A percentile compares a stretch with the other conserved stretches of the same genome.
Conservation (phyloP, 2,888 invertebrate species). For the Euproctis similis region DNA sequence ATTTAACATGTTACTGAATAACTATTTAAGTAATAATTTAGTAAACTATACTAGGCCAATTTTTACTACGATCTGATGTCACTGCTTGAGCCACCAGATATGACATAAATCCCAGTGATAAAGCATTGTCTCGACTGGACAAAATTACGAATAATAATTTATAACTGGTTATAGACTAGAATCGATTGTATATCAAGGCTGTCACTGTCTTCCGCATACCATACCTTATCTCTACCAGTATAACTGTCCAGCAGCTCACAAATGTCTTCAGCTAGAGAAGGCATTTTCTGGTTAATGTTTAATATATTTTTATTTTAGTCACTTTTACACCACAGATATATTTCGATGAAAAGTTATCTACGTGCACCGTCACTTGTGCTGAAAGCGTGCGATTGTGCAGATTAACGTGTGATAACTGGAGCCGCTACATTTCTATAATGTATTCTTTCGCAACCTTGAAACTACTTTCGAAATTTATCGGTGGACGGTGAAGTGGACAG, state of each 20-base stretch:
- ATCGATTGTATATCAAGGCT: constrained; percentile 40
- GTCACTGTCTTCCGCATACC: constrained; percentile 47
- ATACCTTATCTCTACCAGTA: constrained; percentile 90
- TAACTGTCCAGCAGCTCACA: constrained; percentile 86
- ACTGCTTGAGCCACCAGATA: no score
- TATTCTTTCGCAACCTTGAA: constrained; percentile 34
- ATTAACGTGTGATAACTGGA: constrained; percentile 39
- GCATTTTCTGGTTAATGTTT: no score
- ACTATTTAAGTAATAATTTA: no score
- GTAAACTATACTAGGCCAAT: no score
- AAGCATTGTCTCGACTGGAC: no score
- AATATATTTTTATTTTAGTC: constrained; percentile 6
- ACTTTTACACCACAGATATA: no score
- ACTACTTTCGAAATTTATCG: constrained; percentile 48
- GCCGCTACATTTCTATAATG: constrained; percentile 57
- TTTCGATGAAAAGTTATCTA: constrained; percentile 31
- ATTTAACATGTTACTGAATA: no score
- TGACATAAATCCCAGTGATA: no score
- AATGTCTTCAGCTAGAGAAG: constrained; percentile 70
- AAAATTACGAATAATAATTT: constrained; percentile 16
- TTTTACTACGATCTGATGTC: no score
- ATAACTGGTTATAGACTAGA: constrained; percentile 27
- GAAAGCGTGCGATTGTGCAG: constrained; percentile 28
- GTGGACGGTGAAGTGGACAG: constrained; percentile 27
- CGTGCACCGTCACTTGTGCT: constrained; percentile 3